A percentile compares a stretch with the other conserved stretches of the same genome.
These are phyloP conservation scores for Drosophila mayaguana DNA, from an alignment of 2,888 invertebrate species.

Conservation along the genomic window DNA sequence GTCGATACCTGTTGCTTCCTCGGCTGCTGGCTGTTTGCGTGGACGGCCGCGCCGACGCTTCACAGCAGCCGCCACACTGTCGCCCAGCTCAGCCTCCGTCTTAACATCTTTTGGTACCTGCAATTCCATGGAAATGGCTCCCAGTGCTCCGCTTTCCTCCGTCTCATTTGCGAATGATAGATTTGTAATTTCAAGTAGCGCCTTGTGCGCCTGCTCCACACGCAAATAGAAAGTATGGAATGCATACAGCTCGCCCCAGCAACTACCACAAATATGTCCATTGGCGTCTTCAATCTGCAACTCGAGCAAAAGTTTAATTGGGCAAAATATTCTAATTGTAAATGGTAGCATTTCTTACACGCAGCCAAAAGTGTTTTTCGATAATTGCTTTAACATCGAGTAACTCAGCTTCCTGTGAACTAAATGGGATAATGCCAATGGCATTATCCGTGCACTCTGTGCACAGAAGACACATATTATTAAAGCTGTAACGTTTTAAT, in stretches of 20 bases:
- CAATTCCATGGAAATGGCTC: neutral
- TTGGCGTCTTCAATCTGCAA: conserved; percentile 37
- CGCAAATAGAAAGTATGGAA: conserved; percentile 79
- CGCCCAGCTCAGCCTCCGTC: conserved; percentile 25
- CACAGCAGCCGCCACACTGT: conserved; percentile 60
- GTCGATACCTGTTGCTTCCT: conserved; percentile 34
- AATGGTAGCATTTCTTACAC: conserved; percentile 39
- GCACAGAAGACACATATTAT: conserved; percentile 72
- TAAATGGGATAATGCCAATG: conserved; percentile 62
- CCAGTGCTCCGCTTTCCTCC: neutral
- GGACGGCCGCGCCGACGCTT: conserved; percentile 71
- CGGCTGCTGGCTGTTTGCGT: conserved; percentile 36
- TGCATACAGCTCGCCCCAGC: conserved; percentile 71
- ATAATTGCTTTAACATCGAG: conserved; percentile 62
- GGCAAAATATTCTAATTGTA: neutral
- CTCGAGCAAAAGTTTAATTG: neutral
- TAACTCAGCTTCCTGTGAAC: conserved; percentile 59
- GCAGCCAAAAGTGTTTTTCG: conserved; percentile 76
- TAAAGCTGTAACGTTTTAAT: conserved; percentile 4
- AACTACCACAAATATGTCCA: conserved; percentile 60
- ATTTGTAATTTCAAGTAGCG: conserved; percentile 16
- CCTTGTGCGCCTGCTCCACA: conserved; percentile 67
- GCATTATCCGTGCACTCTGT: conserved; percentile 53
- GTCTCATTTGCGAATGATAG: neutral
- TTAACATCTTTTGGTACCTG: conserved; percentile 30